Base-by-base conservation (phyloP, 2,797 vertebrate species). In the Sylvia borin region DNA sequence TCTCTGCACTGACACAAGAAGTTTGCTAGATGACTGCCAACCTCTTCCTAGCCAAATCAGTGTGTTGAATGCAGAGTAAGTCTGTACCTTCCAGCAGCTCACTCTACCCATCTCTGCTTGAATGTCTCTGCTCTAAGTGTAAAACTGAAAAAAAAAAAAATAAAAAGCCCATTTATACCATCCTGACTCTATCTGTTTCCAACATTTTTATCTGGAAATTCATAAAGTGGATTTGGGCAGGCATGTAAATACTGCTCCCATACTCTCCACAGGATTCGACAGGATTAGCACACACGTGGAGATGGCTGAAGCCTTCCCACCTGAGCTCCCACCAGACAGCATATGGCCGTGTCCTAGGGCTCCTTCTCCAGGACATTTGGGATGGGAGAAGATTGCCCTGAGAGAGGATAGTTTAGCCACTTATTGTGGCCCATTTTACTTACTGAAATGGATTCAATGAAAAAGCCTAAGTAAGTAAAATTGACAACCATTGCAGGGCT, bases 91-190 rank as follows among this genome's bases (percentile, higher is more conserved):
- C 17, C 45, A 70, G 88, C 36, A 65, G 34, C 32, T 79, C 2
- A 0, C 5, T 42, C 75, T 76, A 36, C 43, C 31, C 77, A 75
- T 22, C 11, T 18, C n/a, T 0, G 0, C 40, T 57, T 40, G 17
- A 58, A 53, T 9, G 10, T 32, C 68, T 70, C 29, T 55, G 40
- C 15, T 31, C 31, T 31, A 62, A 73, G 40, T 20, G 13, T 24
- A 60, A 60, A 86, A 70, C 34, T 26, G 55, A 15, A 40, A 47
- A 55, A 71, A 65, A 62, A 42, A 22, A 40, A 40, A 47, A 55
- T 64, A 68, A 58, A 38, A 58, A 83, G 19, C 8, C 20, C 38
- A 20, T 36, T 66, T 47, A 45, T 34, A n/a, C 7, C 29, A 48
- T 42, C 29, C 36, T 10, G 31, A 26, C 7, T 26, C 29, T 36